Conservation (phyloP, 1,140 invertebrate genomes). For the Drosophila ironensis region DNA sequence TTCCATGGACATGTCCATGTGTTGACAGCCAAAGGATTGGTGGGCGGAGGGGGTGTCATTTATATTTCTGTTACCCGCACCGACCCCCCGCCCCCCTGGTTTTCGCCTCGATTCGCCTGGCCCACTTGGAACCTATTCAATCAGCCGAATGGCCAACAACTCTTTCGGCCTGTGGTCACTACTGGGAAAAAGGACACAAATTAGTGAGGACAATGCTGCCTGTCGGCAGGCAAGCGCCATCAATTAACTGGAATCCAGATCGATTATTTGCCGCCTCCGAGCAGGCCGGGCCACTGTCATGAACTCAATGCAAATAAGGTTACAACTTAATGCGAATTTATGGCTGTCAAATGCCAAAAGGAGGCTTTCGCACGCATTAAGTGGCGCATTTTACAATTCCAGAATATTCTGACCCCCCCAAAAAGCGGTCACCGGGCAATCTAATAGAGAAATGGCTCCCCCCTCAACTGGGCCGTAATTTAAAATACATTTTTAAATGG, state of each 20-base stretch:
- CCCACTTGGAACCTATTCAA: conserved; percentile 61
- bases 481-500: too few relatives aligned
- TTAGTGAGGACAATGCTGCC: conserved; percentile 37
- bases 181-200: conserved; percentile 33
- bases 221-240: conserved; percentile 23
- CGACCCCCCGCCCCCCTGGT: too few relatives aligned
- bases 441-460: too few relatives aligned
- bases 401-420: conserved; percentile 36
- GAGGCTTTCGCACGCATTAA: conserved; percentile 39
- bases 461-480: too few relatives aligned
- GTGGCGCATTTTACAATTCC: conserved; percentile 57
- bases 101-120: conserved; percentile 1
- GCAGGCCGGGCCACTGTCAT: conserved; percentile 10
- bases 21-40: conserved; percentile 63
- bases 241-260: conserved; percentile 39
- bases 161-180: conserved; percentile 49
- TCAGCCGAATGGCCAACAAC: conserved; percentile 44
- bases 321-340: conserved; percentile 68
- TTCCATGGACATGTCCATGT: conserved; percentile 30
- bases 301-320: conserved; percentile 42
- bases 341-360: conserved; percentile 33
- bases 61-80: conserved; percentile 53
- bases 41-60: conserved; percentile 41
- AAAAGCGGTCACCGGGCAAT: conserved; percentile 40
- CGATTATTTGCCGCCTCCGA: conserved; percentile 24